A percentile compares a stretch with the other conserved stretches of the same genome.
phyloP scores from a whole-genome alignment of 1,140 invertebrate species.

The Zaprionus gabonicus region DNA sequence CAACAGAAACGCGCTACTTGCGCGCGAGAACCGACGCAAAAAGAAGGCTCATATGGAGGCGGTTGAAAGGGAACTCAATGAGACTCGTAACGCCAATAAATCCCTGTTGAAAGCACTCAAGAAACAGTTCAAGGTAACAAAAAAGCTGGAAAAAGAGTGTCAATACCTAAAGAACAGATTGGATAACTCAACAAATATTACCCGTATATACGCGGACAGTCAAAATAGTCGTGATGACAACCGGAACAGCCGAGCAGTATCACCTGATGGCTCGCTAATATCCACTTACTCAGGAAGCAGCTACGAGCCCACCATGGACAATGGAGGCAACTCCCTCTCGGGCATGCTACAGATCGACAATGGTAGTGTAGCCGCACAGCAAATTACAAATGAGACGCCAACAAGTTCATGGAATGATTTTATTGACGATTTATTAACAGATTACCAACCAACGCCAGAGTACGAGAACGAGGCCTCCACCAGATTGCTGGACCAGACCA shows the following conservation, averaged over 20 bases:
- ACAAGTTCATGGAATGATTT: constrained; percentile 62
- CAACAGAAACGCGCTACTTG: constrained; percentile 86
- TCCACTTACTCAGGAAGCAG: constrained; percentile 45
- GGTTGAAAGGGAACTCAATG: constrained; percentile 85
- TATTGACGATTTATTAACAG: constrained; percentile 66
- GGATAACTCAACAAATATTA: not conserved
- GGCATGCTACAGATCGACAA: constrained; percentile 39
- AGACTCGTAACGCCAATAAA: constrained; percentile 85
- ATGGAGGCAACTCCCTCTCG: constrained; percentile 3
- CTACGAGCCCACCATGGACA: constrained; percentile 30
- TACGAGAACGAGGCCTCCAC: constrained; percentile 39
- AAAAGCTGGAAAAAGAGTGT: constrained; percentile 85
- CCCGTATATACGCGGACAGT: constrained; percentile 8
- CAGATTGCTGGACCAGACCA: constrained; percentile 34
- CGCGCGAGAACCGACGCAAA: constrained; percentile 86
- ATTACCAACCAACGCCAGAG: constrained; percentile 39
- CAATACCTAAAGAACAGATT: constrained; percentile 85
- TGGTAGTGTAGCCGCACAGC: constrained; percentile 46
- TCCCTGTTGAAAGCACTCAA: constrained; percentile 85
- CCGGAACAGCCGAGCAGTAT: constrained; percentile 16
- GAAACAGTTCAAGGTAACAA: constrained; percentile 84
- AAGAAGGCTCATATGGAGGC: constrained; percentile 87
- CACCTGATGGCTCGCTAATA: constrained; percentile 38
- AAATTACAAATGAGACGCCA: constrained; percentile 41
- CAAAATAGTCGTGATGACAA: not conserved